Evolutionary conservation across 2,888 invertebrate species (phyloP), one percentile per base, ranked within the genome.

Genomic region (Rhagonycha lutea): DNA sequence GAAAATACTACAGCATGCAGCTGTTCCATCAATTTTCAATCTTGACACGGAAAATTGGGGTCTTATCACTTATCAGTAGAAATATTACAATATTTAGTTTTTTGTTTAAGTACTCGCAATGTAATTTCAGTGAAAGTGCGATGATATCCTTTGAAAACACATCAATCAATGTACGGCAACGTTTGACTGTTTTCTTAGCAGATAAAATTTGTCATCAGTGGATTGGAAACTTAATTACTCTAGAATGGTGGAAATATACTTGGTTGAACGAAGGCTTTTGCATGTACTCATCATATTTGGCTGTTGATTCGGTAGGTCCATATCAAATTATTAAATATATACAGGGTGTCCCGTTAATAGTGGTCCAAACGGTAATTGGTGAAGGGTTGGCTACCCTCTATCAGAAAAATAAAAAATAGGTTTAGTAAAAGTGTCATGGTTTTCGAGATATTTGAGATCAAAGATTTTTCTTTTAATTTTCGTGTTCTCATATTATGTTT

Each of bases 261-360:
- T 93, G 92, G 92, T 87, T 92, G 8, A 92, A 92, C 81, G 92
- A 92, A 84, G 94, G 94, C 0, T 94, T 94, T 84, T 94, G 94
- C 1, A 89, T 89, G 0, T 90, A 90, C 79, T 87, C 89, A 77
- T 89, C 90, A 79, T 89, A 89, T 78, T 85, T 89, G 0, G 89
- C 89, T 0, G 88, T 89, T 1, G 69, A 72, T 4, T n/a, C 70
- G 71, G 79, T 78, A 65, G 86, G 23, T 3, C 0, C 5, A n/a
- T n/a, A 47, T 7, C n/a, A 2, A 47, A n/a, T n/a, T 5, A n/a
- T 18, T 18, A 18, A 18, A 18, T 18, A 18, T 18, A 18, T 18
- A n/a, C n/a, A n/a, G n/a, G n/a, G n/a, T n/a, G n/a, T n/a, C n/a
- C n/a, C n/a, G n/a, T n/a, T n/a, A n/a, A n/a, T n/a, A n/a, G n/a